Evolutionary conservation across 2,888 invertebrate genomes (phyloP), one percentile per base, ranked within the genome.

Genomic region (Griposia aprilina): DNA sequence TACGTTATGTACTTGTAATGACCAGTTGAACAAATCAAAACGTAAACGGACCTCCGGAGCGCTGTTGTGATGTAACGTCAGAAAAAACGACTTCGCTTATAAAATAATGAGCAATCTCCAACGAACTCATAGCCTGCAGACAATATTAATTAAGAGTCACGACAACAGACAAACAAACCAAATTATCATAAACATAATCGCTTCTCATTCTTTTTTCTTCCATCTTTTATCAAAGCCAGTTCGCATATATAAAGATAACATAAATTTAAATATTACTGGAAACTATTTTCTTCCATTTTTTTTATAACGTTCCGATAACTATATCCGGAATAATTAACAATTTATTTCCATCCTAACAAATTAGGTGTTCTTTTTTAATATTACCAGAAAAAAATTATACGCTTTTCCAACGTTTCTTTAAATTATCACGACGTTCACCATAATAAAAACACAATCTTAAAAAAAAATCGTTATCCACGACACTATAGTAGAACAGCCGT

Each of bases 101-200:
- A 78, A 82, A 76, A 80, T 78, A 88, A 80, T 83, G 76, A 82
- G 76, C 78, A 79, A 83, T 55, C 83, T 71, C 71, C 63, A 76
- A 59, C 20, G 10, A 74, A 69, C 50, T 66, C 74, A 59, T 30
- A 57, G 48, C 45, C 62, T 50, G 59, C 63, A 69, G 17, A 63
- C 59, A 45, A 36, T 36, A 23, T 23, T 62, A 62, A 13, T 62
- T 52, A 57, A 10, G 17, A 57, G 20, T 57, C 59, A 50, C 62
- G 17, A 48, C 48, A 57, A 63, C 23, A 62, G 50, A 73, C 62
- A 75, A 66, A 81, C 45, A 60, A 81, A 81, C 26, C 0, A 52
- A 84, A 63, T 36, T 4, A 57, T 45, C 45, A 63, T 59, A 65
- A 74, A 78, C 72, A 69, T 8, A 76, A 63, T 41, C 57, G 45